phyloP scores from a whole-genome alignment of 2,888 invertebrate species.

The Charanyca ferruginea region DNA sequence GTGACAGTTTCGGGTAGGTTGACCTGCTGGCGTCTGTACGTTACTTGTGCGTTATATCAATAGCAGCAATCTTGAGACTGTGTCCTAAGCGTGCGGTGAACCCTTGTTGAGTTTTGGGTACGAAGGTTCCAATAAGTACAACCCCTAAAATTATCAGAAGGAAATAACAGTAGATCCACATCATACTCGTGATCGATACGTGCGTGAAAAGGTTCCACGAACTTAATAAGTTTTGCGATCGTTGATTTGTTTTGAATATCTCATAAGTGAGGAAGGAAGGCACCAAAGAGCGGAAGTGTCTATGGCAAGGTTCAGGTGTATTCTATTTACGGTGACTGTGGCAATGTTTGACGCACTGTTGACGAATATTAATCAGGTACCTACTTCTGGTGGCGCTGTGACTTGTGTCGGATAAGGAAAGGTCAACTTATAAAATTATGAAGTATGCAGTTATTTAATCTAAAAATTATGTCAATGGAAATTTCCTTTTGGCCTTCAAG shows the following conservation, averaged over 20 bases:
- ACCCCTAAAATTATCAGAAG: no score
- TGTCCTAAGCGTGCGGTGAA: background rate
- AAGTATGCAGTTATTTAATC: no score
- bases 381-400: slow-evolving; percentile 3
- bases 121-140: no score
- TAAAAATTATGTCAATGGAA: no score
- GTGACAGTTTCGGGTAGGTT: no score
- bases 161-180: no score
- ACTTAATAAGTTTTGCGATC: no score
- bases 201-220: no score
- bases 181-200: no score
- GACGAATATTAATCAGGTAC: slow-evolving; percentile 41
- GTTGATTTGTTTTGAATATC: background rate
- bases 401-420: slow-evolving; percentile 17
- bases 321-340: slow-evolving; percentile 14
- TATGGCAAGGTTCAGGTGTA: slow-evolving; percentile 17
- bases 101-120: background rate
- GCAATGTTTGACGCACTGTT: background rate
- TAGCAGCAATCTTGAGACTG: background rate
- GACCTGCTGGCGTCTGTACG: no score
- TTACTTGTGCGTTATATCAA: background rate
- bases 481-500: no score
- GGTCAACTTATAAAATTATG: background rate
- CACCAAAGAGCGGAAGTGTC: slow-evolving; percentile 18
- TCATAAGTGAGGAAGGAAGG: slow-evolving; percentile 27